Percentiles rank a stretch among this genome's conserved stretches.
phyloP scores from a whole-genome alignment of 2,113 vertebrate species.

The Eclectus roratus region DNA sequence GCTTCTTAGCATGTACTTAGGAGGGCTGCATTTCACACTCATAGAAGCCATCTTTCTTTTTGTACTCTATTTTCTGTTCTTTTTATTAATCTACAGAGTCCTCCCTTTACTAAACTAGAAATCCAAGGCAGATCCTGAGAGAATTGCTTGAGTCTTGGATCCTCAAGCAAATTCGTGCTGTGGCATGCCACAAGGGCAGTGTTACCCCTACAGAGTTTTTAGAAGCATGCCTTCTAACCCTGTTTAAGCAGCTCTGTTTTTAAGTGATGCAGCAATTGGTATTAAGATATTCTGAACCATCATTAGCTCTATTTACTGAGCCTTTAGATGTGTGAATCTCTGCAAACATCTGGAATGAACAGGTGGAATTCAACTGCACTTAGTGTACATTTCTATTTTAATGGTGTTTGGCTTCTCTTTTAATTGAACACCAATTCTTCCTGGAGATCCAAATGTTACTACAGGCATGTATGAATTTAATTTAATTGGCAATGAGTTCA shows the following conservation, averaged over 20 bases:
- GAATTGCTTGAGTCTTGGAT: not conserved
- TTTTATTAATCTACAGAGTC: not conserved
- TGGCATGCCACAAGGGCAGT: not conserved
- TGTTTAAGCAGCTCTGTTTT: not conserved
- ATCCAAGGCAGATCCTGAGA: not conserved
- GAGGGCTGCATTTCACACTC: not conserved
- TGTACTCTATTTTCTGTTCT: not conserved
- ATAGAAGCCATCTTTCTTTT: not conserved
- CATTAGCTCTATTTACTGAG: conserved; percentile 55
- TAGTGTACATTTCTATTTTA: conserved; percentile 7
- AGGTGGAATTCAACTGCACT: conserved; percentile 51
- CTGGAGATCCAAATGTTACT: conserved; percentile 26
- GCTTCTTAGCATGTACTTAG: not conserved
- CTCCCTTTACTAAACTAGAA: not conserved
- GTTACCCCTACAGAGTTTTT: not conserved
- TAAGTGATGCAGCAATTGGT: not conserved
- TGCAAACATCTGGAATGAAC: conserved; percentile 69
- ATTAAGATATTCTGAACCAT: conserved; percentile 54
- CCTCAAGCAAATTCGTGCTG: not conserved
- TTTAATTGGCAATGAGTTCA: conserved; percentile 36
- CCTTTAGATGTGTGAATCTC: conserved; percentile 53
- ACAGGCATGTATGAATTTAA: conserved; percentile 10
- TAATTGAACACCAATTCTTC: conserved; percentile 34
- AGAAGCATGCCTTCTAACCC: not conserved
- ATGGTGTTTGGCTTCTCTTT: conserved; percentile 46